Conservation (phyloP, 2,113 vertebrate genomes). For the Paedocypris sp. region DNA sequence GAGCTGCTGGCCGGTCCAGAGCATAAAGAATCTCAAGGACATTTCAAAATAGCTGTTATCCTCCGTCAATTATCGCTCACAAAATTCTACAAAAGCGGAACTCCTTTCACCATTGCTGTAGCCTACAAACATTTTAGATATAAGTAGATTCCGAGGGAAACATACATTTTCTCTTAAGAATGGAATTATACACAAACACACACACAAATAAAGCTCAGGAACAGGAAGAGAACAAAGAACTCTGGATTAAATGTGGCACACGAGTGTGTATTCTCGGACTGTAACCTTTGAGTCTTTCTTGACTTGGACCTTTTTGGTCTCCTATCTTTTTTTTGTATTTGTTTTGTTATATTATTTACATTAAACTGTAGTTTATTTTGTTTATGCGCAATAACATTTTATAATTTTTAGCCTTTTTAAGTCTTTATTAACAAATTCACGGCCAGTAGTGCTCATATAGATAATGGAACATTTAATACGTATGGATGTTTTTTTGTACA, state of each 20-base stretch:
- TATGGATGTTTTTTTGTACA: neutral
- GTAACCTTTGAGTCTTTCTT: neutral
- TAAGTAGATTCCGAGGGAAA: too few relatives aligned
- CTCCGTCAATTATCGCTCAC: neutral
- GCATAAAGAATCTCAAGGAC: conserved; percentile 45
- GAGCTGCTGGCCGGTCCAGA: conserved; percentile 86
- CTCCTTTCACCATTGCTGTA: too few relatives aligned
- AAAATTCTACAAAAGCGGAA: neutral
- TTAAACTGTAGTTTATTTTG: neutral
- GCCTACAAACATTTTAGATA: too few relatives aligned
- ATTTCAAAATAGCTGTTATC: conserved; percentile 27
- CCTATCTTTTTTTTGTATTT: neutral
- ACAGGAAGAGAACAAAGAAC: conserved; percentile 26
- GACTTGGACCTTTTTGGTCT: neutral
- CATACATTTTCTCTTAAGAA: too few relatives aligned
- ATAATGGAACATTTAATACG: neutral
- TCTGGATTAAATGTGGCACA: conserved; percentile 6
- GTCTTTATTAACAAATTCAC: too few relatives aligned
- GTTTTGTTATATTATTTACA: neutral
- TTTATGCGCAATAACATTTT: neutral
- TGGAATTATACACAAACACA: too few relatives aligned
- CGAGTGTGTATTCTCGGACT: neutral
- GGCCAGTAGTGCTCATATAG: neutral
- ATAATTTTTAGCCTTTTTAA: too few relatives aligned
- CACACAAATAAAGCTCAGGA: conserved; percentile 32